Percentiles rank a stretch among this genome's conserved stretches.
Conservation (phyloP, 1,140 invertebrate genomes). For the Zaprionus vittiger region DNA sequence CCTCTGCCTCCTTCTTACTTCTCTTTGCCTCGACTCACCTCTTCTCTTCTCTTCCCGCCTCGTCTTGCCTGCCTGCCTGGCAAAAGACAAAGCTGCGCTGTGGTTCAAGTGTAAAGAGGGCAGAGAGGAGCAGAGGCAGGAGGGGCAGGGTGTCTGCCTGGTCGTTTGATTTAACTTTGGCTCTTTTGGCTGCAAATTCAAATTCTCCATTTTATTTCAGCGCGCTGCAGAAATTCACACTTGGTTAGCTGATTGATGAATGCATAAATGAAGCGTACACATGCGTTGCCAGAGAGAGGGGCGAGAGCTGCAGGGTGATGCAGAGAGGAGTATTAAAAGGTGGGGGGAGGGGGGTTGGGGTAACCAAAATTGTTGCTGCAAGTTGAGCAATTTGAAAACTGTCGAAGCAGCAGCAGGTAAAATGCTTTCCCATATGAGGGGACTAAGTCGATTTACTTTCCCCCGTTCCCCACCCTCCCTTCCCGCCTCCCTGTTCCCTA, state of each 20-base stretch:
- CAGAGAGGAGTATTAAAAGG: not conserved
- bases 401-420: constrained; percentile 38
- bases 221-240: constrained; percentile 82
- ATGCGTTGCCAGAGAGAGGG: constrained; percentile 50
- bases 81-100: constrained; percentile 74
- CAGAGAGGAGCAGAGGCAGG: not conserved
- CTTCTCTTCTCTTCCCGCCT: not conserved
- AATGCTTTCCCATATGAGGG: not conserved
- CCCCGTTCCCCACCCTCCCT: not conserved
- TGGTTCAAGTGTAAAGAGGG: not conserved
- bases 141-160: not conserved
- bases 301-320: too few species aligned
- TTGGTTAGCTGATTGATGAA: constrained; percentile 84
- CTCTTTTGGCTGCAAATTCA: constrained; percentile 60
- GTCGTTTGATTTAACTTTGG: constrained; percentile 37
- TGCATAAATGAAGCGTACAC: constrained; percentile 83
- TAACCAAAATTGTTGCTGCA: constrained; percentile 45
- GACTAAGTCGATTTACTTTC: not conserved
- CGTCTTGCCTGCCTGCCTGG: constrained; percentile 30
- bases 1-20: too few species aligned
- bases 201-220: constrained; percentile 79
- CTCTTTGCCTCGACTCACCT: too few species aligned
- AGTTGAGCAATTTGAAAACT: constrained; percentile 65
- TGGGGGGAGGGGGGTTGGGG: not conserved
- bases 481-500: not conserved